Conservation (phyloP, 1,140 invertebrate species). For the Zaprionus vittiger region DNA sequence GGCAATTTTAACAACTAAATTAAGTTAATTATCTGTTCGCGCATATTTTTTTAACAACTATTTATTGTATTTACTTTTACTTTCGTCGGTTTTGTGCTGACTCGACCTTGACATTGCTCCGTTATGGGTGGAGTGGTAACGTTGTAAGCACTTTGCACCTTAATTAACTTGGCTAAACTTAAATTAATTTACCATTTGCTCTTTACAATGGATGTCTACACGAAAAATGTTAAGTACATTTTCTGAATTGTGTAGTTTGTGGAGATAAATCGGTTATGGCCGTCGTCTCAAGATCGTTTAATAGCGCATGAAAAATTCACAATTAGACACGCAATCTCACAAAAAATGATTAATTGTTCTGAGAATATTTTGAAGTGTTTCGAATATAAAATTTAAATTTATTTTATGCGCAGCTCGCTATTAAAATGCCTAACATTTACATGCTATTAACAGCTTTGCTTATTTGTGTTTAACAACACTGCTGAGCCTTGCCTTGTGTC, state of each 20-base stretch:
- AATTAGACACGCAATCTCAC: constrained; percentile 23
- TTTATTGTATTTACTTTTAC: constrained; percentile 69
- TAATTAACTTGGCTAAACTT: constrained; percentile 53
- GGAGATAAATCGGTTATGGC: constrained; percentile 17
- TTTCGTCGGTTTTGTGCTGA: constrained; percentile 48
- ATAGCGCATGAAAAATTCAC: constrained; percentile 31
- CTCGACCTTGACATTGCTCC: constrained; percentile 34
- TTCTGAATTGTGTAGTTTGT: constrained; percentile 18
- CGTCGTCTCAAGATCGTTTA: constrained; percentile 33
- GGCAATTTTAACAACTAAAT: constrained; percentile 63
- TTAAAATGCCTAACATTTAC: not conserved
- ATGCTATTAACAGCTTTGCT: not conserved
- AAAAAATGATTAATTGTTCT: constrained; percentile 22
- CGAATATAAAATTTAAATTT: not conserved
- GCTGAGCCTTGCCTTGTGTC: not conserved
- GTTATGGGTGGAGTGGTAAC: not conserved
- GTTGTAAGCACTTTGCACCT: constrained; percentile 24
- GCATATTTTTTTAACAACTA: constrained; percentile 2
- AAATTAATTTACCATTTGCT: constrained; percentile 18
- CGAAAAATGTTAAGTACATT: constrained; percentile 18
- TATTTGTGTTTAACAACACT: not conserved
- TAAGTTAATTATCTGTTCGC: constrained; percentile 63
- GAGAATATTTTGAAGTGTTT: constrained; percentile 7
- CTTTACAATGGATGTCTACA: not conserved
- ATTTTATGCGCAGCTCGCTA: not conserved